These are phyloP conservation scores for Polypterus bichir DNA, from an alignment of 2,113 vertebrate genomes.

Conservation along the genomic window DNA sequence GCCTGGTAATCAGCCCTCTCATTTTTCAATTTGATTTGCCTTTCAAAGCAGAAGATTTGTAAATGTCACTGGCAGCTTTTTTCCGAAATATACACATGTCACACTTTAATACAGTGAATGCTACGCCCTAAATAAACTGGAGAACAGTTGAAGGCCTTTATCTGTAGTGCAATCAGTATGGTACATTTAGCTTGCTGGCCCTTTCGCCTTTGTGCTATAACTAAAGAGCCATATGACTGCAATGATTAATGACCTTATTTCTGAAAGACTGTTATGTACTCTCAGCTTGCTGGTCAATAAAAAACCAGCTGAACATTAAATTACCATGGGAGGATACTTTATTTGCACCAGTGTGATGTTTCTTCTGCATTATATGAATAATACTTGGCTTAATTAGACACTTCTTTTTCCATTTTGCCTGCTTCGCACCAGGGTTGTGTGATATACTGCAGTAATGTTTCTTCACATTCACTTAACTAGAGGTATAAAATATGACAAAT, in stretches of 20 bases:
- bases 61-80: neutral
- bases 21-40: conserved; percentile 1
- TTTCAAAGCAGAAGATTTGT: neutral
- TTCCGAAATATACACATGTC: conserved; percentile 1
- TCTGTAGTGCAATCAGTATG: neutral
- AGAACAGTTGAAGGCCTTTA: neutral
- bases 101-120: neutral
- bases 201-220: conserved; percentile 1
- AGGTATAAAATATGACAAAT: too few relatives aligned
- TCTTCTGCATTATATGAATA: neutral
- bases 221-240: conserved; percentile 1
- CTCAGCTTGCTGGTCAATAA: neutral
- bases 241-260: neutral
- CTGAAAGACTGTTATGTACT: conserved; percentile 1
- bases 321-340: neutral
- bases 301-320: neutral
- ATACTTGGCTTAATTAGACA: neutral
- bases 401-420: neutral
- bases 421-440: neutral
- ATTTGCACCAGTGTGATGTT: neutral
- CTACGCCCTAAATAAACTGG: neutral
- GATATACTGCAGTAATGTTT: too few relatives aligned
- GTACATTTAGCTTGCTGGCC: neutral
- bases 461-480: too few relatives aligned
- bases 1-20: neutral